These are phyloP conservation scores for Ernsta delagoae DNA, from an alignment of 2,888 invertebrate genomes.

Conservation along the genomic window DNA sequence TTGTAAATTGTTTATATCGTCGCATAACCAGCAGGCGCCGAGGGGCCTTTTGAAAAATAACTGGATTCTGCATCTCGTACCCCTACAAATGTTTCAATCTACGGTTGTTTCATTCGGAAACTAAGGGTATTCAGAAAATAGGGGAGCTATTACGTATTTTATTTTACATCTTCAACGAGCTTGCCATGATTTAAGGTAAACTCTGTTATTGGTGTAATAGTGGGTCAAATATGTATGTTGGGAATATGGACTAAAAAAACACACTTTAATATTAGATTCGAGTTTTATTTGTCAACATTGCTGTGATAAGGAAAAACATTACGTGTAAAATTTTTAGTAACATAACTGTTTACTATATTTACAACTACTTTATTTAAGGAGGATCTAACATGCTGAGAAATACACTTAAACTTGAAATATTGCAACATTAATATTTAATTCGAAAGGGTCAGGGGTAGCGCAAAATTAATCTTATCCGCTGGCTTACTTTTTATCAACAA, in stretches of 20 bases:
- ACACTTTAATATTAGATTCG: background rate
- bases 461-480: constrained; percentile 22
- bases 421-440: constrained; percentile 19
- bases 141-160: background rate
- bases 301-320: constrained; percentile 30
- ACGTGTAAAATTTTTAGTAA: constrained; percentile 27
- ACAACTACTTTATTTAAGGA: constrained; percentile 12
- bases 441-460: constrained; percentile 20
- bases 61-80: constrained; percentile 10
- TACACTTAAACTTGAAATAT: constrained; percentile 15
- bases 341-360: constrained; percentile 27
- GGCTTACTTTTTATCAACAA: constrained; percentile 21
- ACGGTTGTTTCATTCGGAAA: constrained; percentile 8
- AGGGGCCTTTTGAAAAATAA: constrained; percentile 22
- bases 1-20: constrained; percentile 25
- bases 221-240: too few relatives aligned
- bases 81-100: background rate
- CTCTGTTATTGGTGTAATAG: background rate
- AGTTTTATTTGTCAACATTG: constrained; percentile 31
- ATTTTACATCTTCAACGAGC: background rate
- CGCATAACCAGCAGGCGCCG: constrained; percentile 17
- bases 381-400: constrained; percentile 9
- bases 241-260: constrained; percentile 1
- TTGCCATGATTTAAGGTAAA: too few relatives aligned
- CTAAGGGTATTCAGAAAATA: background rate